Evolutionary conservation across 2,888 invertebrate species (phyloP), one percentile per base, ranked within the genome.

Genomic region (Margaritifera margaritifera): DNA sequence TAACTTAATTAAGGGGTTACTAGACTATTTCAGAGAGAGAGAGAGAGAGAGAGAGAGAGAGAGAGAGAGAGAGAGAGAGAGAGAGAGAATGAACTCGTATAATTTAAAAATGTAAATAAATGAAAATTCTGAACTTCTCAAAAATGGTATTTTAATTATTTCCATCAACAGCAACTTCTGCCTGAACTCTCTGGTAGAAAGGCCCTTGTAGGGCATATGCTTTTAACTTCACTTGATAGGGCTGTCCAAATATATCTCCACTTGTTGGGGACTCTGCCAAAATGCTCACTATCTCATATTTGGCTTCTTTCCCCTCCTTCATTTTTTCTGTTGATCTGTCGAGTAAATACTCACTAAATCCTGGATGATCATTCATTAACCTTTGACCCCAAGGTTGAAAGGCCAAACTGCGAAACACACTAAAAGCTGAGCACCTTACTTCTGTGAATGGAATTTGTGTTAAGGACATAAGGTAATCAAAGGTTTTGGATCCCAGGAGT

Each of bases 401-500:
- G 25, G 94, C 93, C 22, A 96, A 86, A 0, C 93, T 92, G 78
- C 92, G 92, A 59, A 96, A 88, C 51, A 95, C 90, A 22, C 91
- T 91, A 59, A 95, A 91, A 25, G 94, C 93, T 22, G 94, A 93
- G 69, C 93, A 86, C 85, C 94, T 93, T 22, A 96, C 92, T 80
- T 97, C 96, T 0, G 93, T 91, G 86, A 97, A 96, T 11, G 97
- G 96, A 89, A 94, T 95, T 74, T 93, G 93, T 71, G 93, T 93
- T 57, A 93, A 90, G 2, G 91, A 87, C 84, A 92, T 91, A 55
- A 95, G 90, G 56, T 92, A 89, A 69, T 93, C 92, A 87, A 94
- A 92, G 0, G 94, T 92, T 53, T 80, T 89, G 2, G 90, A 86
- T 19, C 90, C 89, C 18, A 94, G 88, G 20, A 88, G 82, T 22